Base-by-base conservation (phyloP, 2,888 invertebrate species). In the Zootermopsis nevadensis region DNA sequence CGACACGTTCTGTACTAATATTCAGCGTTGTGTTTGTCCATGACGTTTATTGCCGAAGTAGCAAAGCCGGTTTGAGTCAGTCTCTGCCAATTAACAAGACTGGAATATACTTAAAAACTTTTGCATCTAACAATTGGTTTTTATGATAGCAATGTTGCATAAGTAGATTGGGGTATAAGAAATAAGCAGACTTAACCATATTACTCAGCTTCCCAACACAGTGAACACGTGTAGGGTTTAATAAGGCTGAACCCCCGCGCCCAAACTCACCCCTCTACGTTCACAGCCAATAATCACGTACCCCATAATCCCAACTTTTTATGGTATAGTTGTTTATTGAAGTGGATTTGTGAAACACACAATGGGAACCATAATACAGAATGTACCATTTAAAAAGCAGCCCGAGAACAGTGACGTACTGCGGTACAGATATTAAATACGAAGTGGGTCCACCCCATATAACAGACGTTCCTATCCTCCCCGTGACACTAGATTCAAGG, bases 251-350 rank as follows among this genome's bases (percentile, higher is more conserved):
- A 33, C 19, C 33, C 24, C 69, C 69, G 1, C 69, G 33, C 69
- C 66, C 8, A n/a, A 30, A 48, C 19, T 48, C 48, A 30, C 31
- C 31, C 69, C 69, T 27, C n/a, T 30, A 33, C 33, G 31, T 69
- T 33, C 69, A 7, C 7, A 27, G n/a, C 66, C 30, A 66, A n/a
- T 24, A 69, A 19, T 33, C 33, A 27, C 33, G n/a, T 15, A 60
- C 6, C 69, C 31, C 1, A 22, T 24, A 19, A 22, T 33, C 33
- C 30, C 33, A 22, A 69, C 33, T 33, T 19, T 33, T 67, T 67
- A 33, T 33, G 31, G 69, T 69, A 30, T 33, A 33, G 69, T 31
- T 31, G 69, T 69, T 69, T 69, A 69, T 31, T 69, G 69, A 69
- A 69, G 69, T 69, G 69, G 69, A 69, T 69, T 31, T 69, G 33